A percentile compares a stretch with the other conserved stretches of the same genome.
phyloP scores from a whole-genome alignment of 2,113 vertebrate genomes.

The Dipodomys ordii region DNA sequence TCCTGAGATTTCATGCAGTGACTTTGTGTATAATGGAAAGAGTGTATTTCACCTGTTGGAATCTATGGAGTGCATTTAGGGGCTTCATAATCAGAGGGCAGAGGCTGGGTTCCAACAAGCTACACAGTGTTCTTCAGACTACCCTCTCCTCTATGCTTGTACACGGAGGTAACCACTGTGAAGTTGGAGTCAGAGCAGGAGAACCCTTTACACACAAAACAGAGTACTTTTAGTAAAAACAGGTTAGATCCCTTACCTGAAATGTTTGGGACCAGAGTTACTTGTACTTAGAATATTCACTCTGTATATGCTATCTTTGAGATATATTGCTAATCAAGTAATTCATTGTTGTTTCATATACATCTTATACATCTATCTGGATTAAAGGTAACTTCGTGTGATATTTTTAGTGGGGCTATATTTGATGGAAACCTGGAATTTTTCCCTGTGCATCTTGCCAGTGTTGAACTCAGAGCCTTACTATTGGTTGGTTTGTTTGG shows the following conservation, averaged over 20 bases:
- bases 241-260: not conserved
- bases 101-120: not conserved
- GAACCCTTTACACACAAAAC: not conserved
- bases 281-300: not conserved
- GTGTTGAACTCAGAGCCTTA: not conserved
- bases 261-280: not conserved
- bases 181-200: not conserved
- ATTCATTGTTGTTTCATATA: not conserved
- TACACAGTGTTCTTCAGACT: not conserved
- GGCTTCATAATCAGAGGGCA: not conserved
- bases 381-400: not conserved
- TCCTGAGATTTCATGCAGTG: not conserved
- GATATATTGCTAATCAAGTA: not conserved
- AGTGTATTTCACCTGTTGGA: not conserved
- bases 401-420: not conserved
- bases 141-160: not conserved
- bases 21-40: not conserved
- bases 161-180: not conserved
- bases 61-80: not conserved
- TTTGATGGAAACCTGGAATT: not conserved
- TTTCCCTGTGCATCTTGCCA: not conserved
- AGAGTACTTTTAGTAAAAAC: rapidly evolving
- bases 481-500: no score
- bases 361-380: not conserved
- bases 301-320: not conserved